Evolutionary conservation across 2,797 vertebrate species (phyloP).

Genomic region (Xenopus petersii): DNA sequence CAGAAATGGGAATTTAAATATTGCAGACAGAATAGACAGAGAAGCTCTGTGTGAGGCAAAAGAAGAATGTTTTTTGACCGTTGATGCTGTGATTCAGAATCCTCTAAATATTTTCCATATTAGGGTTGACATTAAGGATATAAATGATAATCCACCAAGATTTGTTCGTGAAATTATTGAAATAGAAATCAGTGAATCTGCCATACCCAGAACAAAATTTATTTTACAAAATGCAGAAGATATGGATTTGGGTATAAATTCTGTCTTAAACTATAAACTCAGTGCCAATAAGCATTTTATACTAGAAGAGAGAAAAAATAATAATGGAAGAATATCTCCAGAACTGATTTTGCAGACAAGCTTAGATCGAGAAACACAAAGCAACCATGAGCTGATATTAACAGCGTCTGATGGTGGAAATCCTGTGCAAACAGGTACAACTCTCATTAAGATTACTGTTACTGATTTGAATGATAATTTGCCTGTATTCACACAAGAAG

Average conservation of each 20-base stretch:
- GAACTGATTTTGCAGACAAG: conserved; percentile 14
- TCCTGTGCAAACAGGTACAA: conserved; percentile 27
- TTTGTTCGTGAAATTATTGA: conserved; percentile 50
- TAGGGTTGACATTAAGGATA: too few species aligned
- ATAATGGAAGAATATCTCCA: conserved; percentile 24
- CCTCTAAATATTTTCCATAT: too few species aligned
- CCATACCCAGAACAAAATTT: conserved; percentile 54
- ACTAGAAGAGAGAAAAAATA: conserved; percentile 4
- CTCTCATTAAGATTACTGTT: conserved; percentile 44
- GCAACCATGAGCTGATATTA: too few species aligned
- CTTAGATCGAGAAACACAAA: not conserved
- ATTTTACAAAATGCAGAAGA: conserved; percentile 48
- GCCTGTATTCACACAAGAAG: conserved; percentile 33
- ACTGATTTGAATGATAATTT: conserved; percentile 46
- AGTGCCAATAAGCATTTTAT: conserved; percentile 34
- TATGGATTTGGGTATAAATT: conserved; percentile 30
- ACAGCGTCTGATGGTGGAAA: conserved; percentile 21
- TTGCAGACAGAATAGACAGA: conserved; percentile 65
- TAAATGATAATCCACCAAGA: conserved; percentile 37
- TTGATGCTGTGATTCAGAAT: too few species aligned
- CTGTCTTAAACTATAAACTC: conserved; percentile 33
- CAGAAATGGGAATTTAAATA: conserved; percentile 65
- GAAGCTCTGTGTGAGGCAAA: too few species aligned
- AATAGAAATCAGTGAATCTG: conserved; percentile 65
- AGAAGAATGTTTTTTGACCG: too few species aligned